Conservation (phyloP, 2,888 invertebrate genomes). For the Hypomecis punctinalis region DNA sequence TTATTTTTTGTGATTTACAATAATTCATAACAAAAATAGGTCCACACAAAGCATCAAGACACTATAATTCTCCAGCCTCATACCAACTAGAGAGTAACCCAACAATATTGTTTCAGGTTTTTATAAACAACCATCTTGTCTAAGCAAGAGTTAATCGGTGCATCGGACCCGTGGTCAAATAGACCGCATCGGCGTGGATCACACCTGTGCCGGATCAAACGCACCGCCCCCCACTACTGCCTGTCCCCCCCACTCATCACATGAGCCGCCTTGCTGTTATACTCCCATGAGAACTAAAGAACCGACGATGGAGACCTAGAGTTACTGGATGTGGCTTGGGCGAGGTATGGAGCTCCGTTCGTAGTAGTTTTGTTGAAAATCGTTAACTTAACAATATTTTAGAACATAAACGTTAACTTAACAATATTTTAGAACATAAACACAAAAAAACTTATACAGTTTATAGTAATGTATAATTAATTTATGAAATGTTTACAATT, state of each 20-base stretch:
- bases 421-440: too few relatives aligned
- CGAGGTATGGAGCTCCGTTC: slow-evolving; percentile 12
- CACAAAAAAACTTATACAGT: too few relatives aligned
- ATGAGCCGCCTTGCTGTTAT: slow-evolving; percentile 71
- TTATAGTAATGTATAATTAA: too few relatives aligned
- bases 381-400: too few relatives aligned
- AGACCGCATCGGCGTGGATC: slow-evolving; percentile 60
- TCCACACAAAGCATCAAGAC: not conserved
- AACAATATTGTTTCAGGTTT: slow-evolving; percentile 16
- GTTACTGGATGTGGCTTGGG: slow-evolving; percentile 56
- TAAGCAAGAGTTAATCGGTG: slow-evolving; percentile 34
- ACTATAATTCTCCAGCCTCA: not conserved
- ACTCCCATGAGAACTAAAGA: slow-evolving; percentile 78
- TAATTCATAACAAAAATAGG: not conserved
- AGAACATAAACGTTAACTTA: too few relatives aligned
- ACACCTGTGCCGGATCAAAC: slow-evolving; percentile 79
- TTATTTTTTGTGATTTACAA: too few relatives aligned
- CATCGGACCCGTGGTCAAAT: slow-evolving; percentile 40
- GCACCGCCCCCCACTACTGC: slow-evolving; percentile 55
- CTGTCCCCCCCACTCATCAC: slow-evolving; percentile 54
- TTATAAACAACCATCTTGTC: slow-evolving; percentile 15
- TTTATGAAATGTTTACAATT: too few relatives aligned
- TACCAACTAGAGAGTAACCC: not conserved
- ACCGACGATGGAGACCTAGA: slow-evolving; percentile 44
- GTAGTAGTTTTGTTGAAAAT: too few relatives aligned